phyloP scores from a whole-genome alignment of 2,888 invertebrate genomes.

The Pandemis heparana region DNA sequence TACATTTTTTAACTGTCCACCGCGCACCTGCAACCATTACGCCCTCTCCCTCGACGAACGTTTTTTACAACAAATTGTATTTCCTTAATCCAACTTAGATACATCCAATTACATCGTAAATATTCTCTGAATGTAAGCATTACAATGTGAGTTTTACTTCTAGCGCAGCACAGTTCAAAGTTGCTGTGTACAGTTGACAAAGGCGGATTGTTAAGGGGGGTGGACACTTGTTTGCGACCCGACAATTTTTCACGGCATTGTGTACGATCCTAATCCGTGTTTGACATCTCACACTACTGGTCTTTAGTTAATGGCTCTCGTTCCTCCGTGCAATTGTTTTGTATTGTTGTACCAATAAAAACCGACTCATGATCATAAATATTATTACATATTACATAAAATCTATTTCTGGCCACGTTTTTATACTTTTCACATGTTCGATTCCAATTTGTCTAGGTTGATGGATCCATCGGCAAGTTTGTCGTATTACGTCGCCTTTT shows the following conservation, averaged over 20 bases:
- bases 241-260: slow-evolving; percentile 81
- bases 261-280: slow-evolving; percentile 79
- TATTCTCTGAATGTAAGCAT: slow-evolving; percentile 50
- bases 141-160: slow-evolving; percentile 44
- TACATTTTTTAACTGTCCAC: slow-evolving; percentile 58
- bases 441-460: slow-evolving; percentile 20
- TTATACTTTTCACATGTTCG: slow-evolving; percentile 15
- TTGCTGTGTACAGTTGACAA: slow-evolving; percentile 44
- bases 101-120: slow-evolving; percentile 82
- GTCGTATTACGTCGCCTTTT: slow-evolving; percentile 1
- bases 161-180: slow-evolving; percentile 46
- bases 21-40: slow-evolving; percentile 76
- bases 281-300: slow-evolving; percentile 77
- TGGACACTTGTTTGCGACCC: slow-evolving; percentile 67
- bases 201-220: slow-evolving; percentile 63
- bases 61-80: slow-evolving; percentile 84
- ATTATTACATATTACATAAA: slow-evolving; percentile 1
- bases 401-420: slow-evolving; percentile 7
- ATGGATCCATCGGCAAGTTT: slow-evolving; percentile 3
- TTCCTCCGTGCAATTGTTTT: slow-evolving; percentile 62
- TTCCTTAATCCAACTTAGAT: slow-evolving; percentile 83
- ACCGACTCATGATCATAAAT: slow-evolving; percentile 40
- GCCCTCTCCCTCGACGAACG: slow-evolving; percentile 59
- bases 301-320: slow-evolving; percentile 77
- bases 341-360: slow-evolving; percentile 58